phyloP scores from a whole-genome alignment of 2,888 invertebrate genomes.

The Euphydryas editha region DNA sequence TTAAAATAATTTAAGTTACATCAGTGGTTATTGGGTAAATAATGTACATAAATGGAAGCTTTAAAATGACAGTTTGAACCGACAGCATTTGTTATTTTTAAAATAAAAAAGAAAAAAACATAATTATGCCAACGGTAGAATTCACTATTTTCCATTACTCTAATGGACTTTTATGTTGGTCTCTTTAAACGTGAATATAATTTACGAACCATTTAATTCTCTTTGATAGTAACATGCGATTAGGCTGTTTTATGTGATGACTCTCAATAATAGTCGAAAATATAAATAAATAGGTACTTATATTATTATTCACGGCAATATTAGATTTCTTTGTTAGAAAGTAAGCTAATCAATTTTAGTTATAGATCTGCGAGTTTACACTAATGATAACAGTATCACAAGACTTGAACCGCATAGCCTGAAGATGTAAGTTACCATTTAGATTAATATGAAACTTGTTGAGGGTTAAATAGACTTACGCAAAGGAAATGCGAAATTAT shows the following conservation, averaged over 20 bases:
- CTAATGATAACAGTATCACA: no score
- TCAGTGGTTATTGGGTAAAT: background rate
- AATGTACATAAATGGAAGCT: background rate
- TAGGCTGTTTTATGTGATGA: background rate
- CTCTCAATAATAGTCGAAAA: background rate
- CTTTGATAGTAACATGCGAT: constrained; percentile 10
- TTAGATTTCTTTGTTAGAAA: background rate
- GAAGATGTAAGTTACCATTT: no score
- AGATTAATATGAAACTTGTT: no score
- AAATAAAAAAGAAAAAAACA: constrained; percentile 33
- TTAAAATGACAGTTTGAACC: constrained; percentile 22
- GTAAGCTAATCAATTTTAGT: no score
- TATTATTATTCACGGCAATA: background rate
- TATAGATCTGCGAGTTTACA: no score
- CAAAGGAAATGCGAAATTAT: no score
- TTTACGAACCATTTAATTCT: constrained; percentile 15
- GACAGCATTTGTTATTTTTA: constrained; percentile 25
- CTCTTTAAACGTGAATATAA: constrained; percentile 10
- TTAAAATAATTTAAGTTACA: background rate
- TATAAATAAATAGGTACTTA: background rate
- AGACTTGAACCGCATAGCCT: no score
- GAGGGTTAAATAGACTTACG: no score
- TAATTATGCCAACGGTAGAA: constrained; percentile 17
- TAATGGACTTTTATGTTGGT: constrained; percentile 29
- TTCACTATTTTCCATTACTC: constrained; percentile 34